Conservation (phyloP, 2,113 vertebrate species). For the Pseudorhombus dupliciocellatus region DNA sequence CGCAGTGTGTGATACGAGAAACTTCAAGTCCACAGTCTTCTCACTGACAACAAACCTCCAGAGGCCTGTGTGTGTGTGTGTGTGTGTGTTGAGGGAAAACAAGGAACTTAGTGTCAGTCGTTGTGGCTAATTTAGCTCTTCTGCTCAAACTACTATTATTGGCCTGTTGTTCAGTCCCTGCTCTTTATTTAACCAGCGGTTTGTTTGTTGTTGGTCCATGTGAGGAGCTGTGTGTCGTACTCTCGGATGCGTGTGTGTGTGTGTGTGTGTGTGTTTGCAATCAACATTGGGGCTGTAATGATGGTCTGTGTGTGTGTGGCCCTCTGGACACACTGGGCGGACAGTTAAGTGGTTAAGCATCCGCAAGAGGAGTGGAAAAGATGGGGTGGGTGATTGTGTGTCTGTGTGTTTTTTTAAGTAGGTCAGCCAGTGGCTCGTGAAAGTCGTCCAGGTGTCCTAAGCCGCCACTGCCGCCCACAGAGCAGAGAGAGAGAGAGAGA, state of each 20-base stretch:
- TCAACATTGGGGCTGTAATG: conserved; percentile 34
- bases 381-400: conserved; percentile 34
- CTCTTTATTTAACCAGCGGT: conserved; percentile 24
- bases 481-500: conserved; percentile 8
- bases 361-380: conserved; percentile 60
- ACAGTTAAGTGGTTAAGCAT: conserved; percentile 66
- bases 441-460: conserved; percentile 75
- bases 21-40: neutral
- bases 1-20: conserved; percentile 3
- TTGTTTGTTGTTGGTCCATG: conserved; percentile 36
- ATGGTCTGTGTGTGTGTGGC: conserved; percentile 18
- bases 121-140: conserved; percentile 18
- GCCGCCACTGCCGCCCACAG: conserved; percentile 56
- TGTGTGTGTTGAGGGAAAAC: neutral
- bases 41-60: neutral
- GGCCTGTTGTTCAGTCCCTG: conserved; percentile 32
- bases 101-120: conserved; percentile 9
- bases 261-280: conserved; percentile 22
- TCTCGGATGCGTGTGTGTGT: conserved; percentile 35
- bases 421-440: conserved; percentile 74
- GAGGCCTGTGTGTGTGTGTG: neutral
- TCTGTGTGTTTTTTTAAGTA: conserved; percentile 63
- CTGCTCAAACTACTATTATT: conserved; percentile 47
- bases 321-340: conserved; percentile 53
- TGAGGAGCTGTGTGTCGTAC: conserved; percentile 9